Conservation (phyloP, 2,113 vertebrate species). For the Sitta europaea region DNA sequence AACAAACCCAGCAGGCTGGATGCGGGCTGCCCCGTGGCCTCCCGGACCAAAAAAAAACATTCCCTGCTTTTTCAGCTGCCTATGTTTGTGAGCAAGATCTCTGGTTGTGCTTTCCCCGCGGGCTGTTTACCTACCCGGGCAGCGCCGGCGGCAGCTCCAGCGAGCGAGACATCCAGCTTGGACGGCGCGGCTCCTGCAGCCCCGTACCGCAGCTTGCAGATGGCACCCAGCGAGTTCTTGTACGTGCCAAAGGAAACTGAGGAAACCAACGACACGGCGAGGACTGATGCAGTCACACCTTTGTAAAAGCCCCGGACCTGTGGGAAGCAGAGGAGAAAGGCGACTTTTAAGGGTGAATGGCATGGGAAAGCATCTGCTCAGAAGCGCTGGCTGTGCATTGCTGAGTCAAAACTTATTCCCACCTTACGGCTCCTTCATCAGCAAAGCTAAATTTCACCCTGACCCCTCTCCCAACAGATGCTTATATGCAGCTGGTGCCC, state of each 20-base stretch:
- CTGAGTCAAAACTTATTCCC: neutral
- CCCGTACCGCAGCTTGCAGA: conserved; percentile 72
- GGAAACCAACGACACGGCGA: conserved; percentile 73
- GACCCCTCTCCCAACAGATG: neutral
- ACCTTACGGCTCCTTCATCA: neutral
- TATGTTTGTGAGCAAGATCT: neutral
- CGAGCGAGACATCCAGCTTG: conserved; percentile 75
- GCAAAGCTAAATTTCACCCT: neutral
- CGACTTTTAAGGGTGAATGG: neutral
- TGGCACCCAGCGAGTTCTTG: conserved; percentile 68
- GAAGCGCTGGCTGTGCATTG: neutral
- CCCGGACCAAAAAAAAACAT: neutral
- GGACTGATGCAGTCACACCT: conserved; percentile 78
- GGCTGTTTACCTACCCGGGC: conserved; percentile 69
- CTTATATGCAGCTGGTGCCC: neutral
- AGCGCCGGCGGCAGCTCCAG: conserved; percentile 74
- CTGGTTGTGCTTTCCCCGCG: neutral
- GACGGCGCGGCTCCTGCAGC: conserved; percentile 37
- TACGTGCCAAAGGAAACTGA: conserved; percentile 83
- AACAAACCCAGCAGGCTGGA: neutral
- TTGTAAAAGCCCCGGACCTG: conserved; percentile 82
- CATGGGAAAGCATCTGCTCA: neutral
- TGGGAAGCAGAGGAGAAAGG: neutral
- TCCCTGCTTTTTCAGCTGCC: neutral
- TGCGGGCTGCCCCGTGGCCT: neutral